These are phyloP conservation scores for Gasteruption jaculator DNA, from an alignment of 2,888 invertebrate species.

Conservation along the genomic window DNA sequence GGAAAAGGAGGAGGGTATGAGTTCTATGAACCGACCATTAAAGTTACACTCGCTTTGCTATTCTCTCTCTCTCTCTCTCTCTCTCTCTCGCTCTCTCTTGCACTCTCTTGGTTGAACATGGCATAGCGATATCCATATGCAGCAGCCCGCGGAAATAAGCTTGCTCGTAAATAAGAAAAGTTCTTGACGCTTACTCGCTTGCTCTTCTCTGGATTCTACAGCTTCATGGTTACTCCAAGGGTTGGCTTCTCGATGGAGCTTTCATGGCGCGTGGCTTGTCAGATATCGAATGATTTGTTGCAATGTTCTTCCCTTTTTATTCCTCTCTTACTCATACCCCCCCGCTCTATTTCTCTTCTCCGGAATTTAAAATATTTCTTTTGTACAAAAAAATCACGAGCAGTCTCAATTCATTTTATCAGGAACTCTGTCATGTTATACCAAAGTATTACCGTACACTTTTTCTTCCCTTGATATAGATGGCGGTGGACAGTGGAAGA, in stretches of 20 bases:
- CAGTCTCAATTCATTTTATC: no score
- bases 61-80: conserved; percentile 15
- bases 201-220: neutral
- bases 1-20: conserved; percentile 15
- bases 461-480: no score
- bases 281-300: conserved; percentile 41
- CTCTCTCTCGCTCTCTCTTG: conserved; percentile 17
- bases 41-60: conserved; percentile 26
- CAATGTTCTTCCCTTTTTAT: conserved; percentile 26
- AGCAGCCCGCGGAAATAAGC: conserved; percentile 35
- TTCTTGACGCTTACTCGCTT: conserved; percentile 21
- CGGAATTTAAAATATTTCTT: no score
- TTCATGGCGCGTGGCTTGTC: conserved; percentile 28
- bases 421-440: no score
- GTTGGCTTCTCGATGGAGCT: conserved; percentile 2
- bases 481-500: no score
- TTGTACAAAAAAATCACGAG: no score
- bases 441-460: no score
- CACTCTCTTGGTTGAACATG: no score
- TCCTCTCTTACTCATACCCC: conserved; percentile 10
- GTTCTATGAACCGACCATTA: conserved; percentile 25
- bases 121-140: conserved; percentile 34
- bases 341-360: no score
- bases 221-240: conserved; percentile 7
- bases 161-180: conserved; percentile 38